Conservation (phyloP, 2,113 vertebrate genomes). For the Syrmaticus mikado region DNA sequence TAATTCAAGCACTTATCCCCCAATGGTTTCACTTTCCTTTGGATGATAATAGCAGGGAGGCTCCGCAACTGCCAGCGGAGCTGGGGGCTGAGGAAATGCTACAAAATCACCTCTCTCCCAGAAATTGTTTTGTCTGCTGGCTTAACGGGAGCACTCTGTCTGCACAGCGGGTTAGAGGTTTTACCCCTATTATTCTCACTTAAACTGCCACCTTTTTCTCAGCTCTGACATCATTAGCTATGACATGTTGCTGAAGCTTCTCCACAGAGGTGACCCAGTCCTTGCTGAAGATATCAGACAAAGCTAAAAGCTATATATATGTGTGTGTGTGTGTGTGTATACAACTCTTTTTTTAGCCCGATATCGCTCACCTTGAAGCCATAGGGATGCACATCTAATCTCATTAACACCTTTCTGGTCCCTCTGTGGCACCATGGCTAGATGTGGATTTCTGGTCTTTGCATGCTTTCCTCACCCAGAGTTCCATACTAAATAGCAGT, state of each 20-base stretch:
- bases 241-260: slow-evolving; percentile 39
- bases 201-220: slow-evolving; percentile 46
- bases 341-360: background rate
- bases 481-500: background rate
- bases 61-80: background rate
- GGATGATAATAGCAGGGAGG: background rate
- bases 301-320: background rate
- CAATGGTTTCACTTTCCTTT: background rate
- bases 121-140: slow-evolving; percentile 22
- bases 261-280: slow-evolving; percentile 46
- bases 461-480: background rate
- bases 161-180: slow-evolving; percentile 48
- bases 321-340: no score
- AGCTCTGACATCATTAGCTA: slow-evolving; percentile 38
- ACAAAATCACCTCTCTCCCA: background rate
- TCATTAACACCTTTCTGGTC: background rate
- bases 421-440: fast-evolving
- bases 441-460: background rate
- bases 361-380: background rate
- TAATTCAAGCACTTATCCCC: background rate
- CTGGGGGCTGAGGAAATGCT: background rate
- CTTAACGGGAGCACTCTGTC: background rate
- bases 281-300: background rate
- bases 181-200: slow-evolving; percentile 44
- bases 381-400: background rate